Percentiles rank a stretch among this genome's conserved stretches.
phyloP scores from a whole-genome alignment of 2,888 invertebrate species.

The Phalera bucephala region DNA sequence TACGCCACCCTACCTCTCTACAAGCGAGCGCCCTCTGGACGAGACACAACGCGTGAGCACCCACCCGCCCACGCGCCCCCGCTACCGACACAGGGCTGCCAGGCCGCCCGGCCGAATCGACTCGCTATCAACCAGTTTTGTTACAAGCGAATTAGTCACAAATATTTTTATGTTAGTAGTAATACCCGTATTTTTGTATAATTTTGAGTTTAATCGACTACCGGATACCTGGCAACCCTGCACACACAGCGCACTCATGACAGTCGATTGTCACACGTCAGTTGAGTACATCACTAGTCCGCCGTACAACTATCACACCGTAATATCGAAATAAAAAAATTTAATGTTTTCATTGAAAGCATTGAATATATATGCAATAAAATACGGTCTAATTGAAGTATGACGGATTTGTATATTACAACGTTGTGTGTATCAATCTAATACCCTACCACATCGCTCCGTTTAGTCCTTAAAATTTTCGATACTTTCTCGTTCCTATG shows the following conservation, averaged over 20 bases:
- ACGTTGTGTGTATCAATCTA: neutral
- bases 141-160: neutral
- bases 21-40: constrained; percentile 63
- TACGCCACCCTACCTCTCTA: constrained; percentile 43
- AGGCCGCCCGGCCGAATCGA: constrained; percentile 1
- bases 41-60: constrained; percentile 60
- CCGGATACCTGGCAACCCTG: constrained; percentile 2
- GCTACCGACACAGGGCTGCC: constrained; percentile 24
- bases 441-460: neutral
- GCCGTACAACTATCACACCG: neutral
- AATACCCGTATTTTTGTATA: neutral
- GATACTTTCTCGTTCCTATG: neutral
- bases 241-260: constrained; percentile 4
- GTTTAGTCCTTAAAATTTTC: neutral
- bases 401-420: neutral
- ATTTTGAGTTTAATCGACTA: neutral
- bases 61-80: constrained; percentile 31
- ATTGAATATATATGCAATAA: too few species aligned
- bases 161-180: neutral
- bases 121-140: neutral
- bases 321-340: too few species aligned
- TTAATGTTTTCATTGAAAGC: too few species aligned
- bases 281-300: neutral
- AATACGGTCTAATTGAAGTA: too few species aligned
- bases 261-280: constrained; percentile 3